Evolutionary conservation across 2,113 vertebrate species (phyloP).

Genomic region (Syngnathus floridae): DNA sequence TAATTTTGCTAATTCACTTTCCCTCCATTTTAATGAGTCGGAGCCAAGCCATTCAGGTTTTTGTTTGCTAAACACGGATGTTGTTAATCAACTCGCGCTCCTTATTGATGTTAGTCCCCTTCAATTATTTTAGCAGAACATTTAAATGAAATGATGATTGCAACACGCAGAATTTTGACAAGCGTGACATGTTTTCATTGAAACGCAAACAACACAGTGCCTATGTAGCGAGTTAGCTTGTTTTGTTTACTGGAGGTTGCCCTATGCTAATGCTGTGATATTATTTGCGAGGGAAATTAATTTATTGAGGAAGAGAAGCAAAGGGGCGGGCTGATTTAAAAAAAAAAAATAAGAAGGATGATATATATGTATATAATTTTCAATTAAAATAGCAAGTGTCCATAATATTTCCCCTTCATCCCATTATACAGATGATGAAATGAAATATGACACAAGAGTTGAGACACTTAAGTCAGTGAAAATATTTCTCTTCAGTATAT

Average conservation of each 20-base stretch:
- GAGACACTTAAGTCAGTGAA: slow-evolving; percentile 7
- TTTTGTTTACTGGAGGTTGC: slow-evolving; percentile 35
- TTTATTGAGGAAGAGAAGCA: too few species aligned
- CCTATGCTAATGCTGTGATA: slow-evolving; percentile 13
- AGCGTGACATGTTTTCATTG: slow-evolving; percentile 51
- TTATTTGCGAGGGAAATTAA: too few species aligned
- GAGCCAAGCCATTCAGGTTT: neutral
- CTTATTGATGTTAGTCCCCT: slow-evolving; percentile 46
- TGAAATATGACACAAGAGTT: slow-evolving; percentile 1
- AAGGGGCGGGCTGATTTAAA: too few species aligned
- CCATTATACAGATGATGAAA: neutral
- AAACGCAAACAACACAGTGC: slow-evolving; percentile 44
- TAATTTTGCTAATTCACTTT: neutral
- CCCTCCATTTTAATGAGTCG: slow-evolving; percentile 16
- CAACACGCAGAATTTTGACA: slow-evolving; percentile 17
- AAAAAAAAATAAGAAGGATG: too few species aligned
- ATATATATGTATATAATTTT: too few species aligned
- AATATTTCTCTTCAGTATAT: slow-evolving; percentile 9
- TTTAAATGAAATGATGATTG: slow-evolving; percentile 44
- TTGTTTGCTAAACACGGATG: slow-evolving; percentile 12
- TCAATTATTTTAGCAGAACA: slow-evolving; percentile 43
- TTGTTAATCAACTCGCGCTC: slow-evolving; percentile 47
- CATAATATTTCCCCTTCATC: neutral
- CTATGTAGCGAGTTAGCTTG: slow-evolving; percentile 35
- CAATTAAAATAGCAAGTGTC: neutral